Conservation (phyloP, 2,797 vertebrate genomes). For the Notolepis coatsorum region DNA sequence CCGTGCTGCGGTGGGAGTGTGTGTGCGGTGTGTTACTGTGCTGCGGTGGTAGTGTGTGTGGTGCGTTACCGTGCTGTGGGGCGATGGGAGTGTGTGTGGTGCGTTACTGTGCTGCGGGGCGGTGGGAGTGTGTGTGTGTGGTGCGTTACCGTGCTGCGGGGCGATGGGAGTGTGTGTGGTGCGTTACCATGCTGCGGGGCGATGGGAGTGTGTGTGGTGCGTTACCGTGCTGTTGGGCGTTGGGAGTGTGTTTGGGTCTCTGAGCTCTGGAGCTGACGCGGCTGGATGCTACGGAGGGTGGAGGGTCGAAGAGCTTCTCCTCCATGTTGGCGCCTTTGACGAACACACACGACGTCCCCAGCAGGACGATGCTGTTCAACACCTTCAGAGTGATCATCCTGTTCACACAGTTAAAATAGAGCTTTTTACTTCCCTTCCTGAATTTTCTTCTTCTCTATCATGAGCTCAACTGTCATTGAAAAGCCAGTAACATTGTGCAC, state of each 20-base stretch:
- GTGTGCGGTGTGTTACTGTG: background rate
- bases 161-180: background rate
- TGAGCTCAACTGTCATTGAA: no score
- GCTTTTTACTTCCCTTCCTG: no score
- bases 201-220: background rate
- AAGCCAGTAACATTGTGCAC: no score
- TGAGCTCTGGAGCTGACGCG: conserved; percentile 83
- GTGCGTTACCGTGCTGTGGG: no score
- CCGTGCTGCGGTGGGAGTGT: background rate
- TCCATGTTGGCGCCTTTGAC: conserved; percentile 98
- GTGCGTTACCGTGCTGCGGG: background rate
- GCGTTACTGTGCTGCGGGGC: no score
- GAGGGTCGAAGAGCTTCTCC: conserved; percentile 91
- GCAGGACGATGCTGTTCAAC: conserved; percentile 94
- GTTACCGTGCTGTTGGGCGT: conserved; percentile 62
- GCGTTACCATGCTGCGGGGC: conserved; percentile 63
- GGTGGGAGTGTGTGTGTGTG: background rate
- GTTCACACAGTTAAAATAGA: no score
- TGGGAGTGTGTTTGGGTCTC: conserved; percentile 63
- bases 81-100: background rate
- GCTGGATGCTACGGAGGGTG: conserved; percentile 83
- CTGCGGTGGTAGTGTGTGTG: background rate
- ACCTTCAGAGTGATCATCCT: conserved; percentile 97
- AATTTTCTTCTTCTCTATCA: no score
- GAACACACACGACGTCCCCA: conserved; percentile 95